Evolutionary conservation across 1,140 invertebrate genomes (phyloP), one percentile per base, ranked within the genome.

Genomic region (Cydia strobilella): DNA sequence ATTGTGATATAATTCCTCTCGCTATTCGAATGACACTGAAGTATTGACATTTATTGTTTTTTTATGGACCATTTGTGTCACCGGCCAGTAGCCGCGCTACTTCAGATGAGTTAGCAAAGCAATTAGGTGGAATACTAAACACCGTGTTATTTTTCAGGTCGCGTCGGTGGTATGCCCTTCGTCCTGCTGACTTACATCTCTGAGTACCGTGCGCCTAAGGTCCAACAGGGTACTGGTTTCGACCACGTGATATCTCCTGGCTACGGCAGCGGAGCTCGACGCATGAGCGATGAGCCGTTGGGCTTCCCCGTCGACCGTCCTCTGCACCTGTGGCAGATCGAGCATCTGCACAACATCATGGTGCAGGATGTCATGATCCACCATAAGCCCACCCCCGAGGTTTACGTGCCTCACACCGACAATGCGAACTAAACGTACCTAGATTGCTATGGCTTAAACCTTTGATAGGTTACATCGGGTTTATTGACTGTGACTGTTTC

Each of bases 251-350:
- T 77, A 1, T 80, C 82, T 9, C 75, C 78, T n/a, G 93, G 93
- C 15, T 71, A 92, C 31, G 90, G 91, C 5, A 84, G 89, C 73
- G 92, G 93, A 2, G 83, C 88, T 42, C 82, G 90, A 31, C 88
- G 84, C 48, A 80, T 93, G 62, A 91, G 92, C 76, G 78, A 84
- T 13, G 79, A 93, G 15, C 92, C 94, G 27, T 93, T 95, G 75
- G 95, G 94, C 45, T 96, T 94, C 90, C 96, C 95, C 9, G 93
- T 96, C 80, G 95, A 96, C 85, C 93, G 95, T 66, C 94, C 94
- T 20, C 90, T 95, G 73, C 86, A 94, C 75, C 88, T 91, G 48
- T 93, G 92, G 83, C 93, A 93, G 82, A 93, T 94, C 80, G 82
- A 94, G 63, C 86, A 93, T 39, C 86, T 94, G 5, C 94, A 95